phyloP scores from a whole-genome alignment of 2,113 vertebrate genomes.

The Pungitius pungitius region DNA sequence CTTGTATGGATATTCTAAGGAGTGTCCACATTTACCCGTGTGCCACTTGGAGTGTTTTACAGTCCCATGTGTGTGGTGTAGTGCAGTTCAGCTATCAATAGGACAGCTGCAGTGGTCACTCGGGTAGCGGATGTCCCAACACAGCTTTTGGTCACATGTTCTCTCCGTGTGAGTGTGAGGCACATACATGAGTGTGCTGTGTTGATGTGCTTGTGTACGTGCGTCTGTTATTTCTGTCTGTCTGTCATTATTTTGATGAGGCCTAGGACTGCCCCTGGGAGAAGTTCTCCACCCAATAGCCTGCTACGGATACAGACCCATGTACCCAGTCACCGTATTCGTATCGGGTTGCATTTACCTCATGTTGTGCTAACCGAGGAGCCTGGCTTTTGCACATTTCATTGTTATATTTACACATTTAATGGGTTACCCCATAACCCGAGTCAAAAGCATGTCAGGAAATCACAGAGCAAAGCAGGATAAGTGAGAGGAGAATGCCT shows the following conservation, averaged over 20 bases:
- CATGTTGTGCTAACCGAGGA: constrained; percentile 31
- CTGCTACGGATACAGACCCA: constrained; percentile 56
- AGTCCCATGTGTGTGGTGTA: constrained; percentile 53
- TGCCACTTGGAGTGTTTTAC: constrained; percentile 65
- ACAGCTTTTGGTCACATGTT: constrained; percentile 73
- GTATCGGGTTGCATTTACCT: constrained; percentile 20
- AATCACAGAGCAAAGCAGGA: constrained; percentile 58
- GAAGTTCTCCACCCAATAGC: constrained; percentile 53
- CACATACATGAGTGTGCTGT: constrained; percentile 31
- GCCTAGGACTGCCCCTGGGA: constrained; percentile 52
- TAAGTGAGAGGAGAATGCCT: constrained; percentile 58
- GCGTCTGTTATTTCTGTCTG: constrained; percentile 69
- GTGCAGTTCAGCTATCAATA: constrained; percentile 69
- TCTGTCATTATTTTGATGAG: constrained; percentile 75
- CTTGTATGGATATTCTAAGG: constrained; percentile 25
- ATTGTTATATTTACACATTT: constrained; percentile 49
- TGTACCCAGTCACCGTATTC: constrained; percentile 11
- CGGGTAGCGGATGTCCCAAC: constrained; percentile 71
- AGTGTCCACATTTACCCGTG: constrained; percentile 39
- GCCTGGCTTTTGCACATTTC: constrained; percentile 18
- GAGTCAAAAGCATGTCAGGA: constrained; percentile 63
- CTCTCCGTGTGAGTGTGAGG: constrained; percentile 4
- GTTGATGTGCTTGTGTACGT: constrained; percentile 41
- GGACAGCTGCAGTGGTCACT: constrained; percentile 78
- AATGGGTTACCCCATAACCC: constrained; percentile 62